These are phyloP conservation scores for Hydra vulgaris DNA, from an alignment of 30 jellyfish, hydroid and myxozoan species.

Conservation along the genomic window DNA sequence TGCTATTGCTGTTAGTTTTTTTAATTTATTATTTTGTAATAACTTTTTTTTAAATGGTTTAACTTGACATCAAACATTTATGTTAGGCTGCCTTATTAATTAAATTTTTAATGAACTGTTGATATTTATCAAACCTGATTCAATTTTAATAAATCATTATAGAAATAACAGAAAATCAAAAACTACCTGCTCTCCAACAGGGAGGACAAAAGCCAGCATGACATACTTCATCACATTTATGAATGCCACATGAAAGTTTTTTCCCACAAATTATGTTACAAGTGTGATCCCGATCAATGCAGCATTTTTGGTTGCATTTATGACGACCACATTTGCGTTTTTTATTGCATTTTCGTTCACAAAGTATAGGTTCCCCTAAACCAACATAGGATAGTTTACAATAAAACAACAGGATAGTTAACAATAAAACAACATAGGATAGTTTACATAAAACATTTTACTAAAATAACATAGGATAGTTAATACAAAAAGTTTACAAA, in stretches of 20 bases:
- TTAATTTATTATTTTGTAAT: no score
- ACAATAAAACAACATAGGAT: neutral
- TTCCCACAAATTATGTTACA: conserved; percentile 80
- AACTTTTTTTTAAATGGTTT: no score
- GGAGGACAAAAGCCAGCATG: conserved; percentile 92
- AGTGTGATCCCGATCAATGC: conserved; percentile 51
- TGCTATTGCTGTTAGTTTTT: no score
- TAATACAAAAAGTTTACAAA: neutral
- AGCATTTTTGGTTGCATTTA: conserved; percentile 88
- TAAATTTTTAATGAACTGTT: no score
- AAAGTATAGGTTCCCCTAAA: conserved; percentile 31
- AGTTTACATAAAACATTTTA: neutral
- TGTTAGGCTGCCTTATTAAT: no score
- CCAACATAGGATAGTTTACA: no score
- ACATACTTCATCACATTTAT: conserved; percentile 87
- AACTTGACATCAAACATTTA: no score
- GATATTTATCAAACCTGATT: no score
- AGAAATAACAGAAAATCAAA: no score
- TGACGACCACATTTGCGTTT: conserved; percentile 89
- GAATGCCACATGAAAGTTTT: conserved; percentile 77
- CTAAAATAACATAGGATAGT: neutral
- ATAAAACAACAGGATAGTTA: neutral
- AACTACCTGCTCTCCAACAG: conserved; percentile 88
- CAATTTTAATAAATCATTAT: no score
- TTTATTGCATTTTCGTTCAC: conserved; percentile 75